Base-by-base conservation (phyloP, 2,113 vertebrate species). In the Calyptommatus sinebrachiatus region DNA sequence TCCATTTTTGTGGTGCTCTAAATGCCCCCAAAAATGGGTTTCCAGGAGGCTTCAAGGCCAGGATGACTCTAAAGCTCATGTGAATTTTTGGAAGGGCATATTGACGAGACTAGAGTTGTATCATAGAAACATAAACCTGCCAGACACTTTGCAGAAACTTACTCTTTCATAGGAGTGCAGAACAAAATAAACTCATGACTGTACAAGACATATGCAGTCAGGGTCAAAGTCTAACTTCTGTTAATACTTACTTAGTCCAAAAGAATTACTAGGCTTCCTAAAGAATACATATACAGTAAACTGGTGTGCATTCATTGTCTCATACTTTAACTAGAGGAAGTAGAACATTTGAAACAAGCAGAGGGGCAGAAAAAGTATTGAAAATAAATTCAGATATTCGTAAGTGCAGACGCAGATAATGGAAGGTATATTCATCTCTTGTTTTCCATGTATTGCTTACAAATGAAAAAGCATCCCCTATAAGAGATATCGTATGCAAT, bases 401-500 rank as follows among this genome's bases (percentile, higher is more conserved):
- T 67, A 20, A 67, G 71, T 24, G 73, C 18, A 50, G 79, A 48
- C 31, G 26, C 21, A 82, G 31, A 76, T 50, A 81, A 81, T 70
- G 79, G 79, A 62, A 76, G 68, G 45, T 66, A 66, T 14, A 75
- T 62, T 81, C 21, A 29, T 65, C 53, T 28, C 62, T 4, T 62
- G 66, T 66, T 80, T 67, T 84, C 50, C 72, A 76, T 88, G 83
- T 77, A 73, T 81, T 76, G 46, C 82, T 88, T 85, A 76, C 83
- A 80, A 80, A 83, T 67, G 69, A 71, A 89, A 88, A 83, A 57
- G 12, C 79, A 71, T 83, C 83, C 85, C 86, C 78, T 41, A 76
- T 53, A 31, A 87, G 76, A 80, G 83, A 76, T 84, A 88, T 86
- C 87, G 87, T 89, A 75, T 91, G 86, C 85, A 91, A 88, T 84